A percentile compares a stretch with the other conserved stretches of the same genome.
phyloP scores from a whole-genome alignment of 2,888 invertebrate species.

The Zygaena filipendulae region DNA sequence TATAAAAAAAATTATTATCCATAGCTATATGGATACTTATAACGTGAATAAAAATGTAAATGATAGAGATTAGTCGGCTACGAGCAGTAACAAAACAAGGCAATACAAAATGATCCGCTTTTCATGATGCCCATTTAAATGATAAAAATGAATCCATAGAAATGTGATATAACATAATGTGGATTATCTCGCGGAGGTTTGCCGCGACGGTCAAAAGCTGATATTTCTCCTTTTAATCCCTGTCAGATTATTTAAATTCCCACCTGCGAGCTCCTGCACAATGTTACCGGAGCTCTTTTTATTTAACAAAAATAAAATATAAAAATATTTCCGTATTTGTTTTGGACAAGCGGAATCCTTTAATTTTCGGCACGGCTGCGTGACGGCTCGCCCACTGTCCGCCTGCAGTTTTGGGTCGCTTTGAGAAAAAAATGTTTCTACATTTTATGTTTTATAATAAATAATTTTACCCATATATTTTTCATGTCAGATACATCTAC shows the following conservation, averaged over 20 bases:
- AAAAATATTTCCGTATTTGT: conserved; percentile 65
- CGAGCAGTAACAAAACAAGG: conserved; percentile 8
- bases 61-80: too few species aligned
- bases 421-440: conserved; percentile 47
- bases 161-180: conserved; percentile 47
- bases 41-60: conserved; percentile 3
- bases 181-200: conserved; percentile 40
- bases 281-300: conserved; percentile 42
- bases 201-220: conserved; percentile 62
- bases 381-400: conserved; percentile 39
- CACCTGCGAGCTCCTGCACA: conserved; percentile 54
- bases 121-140: conserved; percentile 40
- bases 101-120: conserved; percentile 18
- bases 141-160: conserved; percentile 39
- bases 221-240: conserved; percentile 67
- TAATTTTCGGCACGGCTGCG: conserved; percentile 61
- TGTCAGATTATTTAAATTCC: conserved; percentile 70
- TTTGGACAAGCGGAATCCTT: conserved; percentile 64
- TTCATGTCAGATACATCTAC: conserved; percentile 15
- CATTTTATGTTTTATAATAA: conserved; percentile 36
- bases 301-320: conserved; percentile 65
- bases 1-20: too few species aligned
- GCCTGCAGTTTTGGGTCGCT: conserved; percentile 43
- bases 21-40: too few species aligned
- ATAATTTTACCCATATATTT: conserved; percentile 26